Base-by-base conservation (phyloP, 2,888 invertebrate genomes). In the Ypsolopha scabrella region DNA sequence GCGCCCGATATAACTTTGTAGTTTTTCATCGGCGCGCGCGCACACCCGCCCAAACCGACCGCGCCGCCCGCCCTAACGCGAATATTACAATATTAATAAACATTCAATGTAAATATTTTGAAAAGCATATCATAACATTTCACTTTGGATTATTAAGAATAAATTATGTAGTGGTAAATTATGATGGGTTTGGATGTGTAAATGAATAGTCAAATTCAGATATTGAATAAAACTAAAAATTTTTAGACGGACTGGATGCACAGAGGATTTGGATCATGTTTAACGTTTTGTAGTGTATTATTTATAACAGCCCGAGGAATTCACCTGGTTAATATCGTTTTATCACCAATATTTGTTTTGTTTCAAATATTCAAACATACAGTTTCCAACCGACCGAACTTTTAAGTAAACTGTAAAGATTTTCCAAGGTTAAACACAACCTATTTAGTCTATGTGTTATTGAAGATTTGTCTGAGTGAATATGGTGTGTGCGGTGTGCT, bases 71-170 rank as follows among this genome's bases (percentile, higher is more conserved):
- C 50, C 35, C 36, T 37, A 7, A 47, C 34, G 47, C 47, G 46
- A 34, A 38, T 50, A 46, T 44, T 52, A 46, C 48, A 53, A 53
- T 49, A 53, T 51, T 48, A 47, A 52, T 53, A 51, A 53, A 52
- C 48, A 55, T 51, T 50, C 48, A 53, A 51, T 53, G 53, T 52
- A 57, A 62, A 58, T 59, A 57, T 58, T 60, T 54, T 51, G 50
- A 49, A 44, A 45, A 57, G 54, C 52, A 54, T 49, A 57, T 61
- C 60, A 61, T 54, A 63, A 61, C 58, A 60, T 36, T 41, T 11
- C 35, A 14, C n/a, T 37, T 38, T 9, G 14, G 34, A 50, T 46
- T 13, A 51, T 13, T 54, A 14, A 47, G 13, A 36, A 8, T 13
- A 47, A 47, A 35, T 11, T 36, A 35, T 37, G 46, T 46, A 33